phyloP scores from a whole-genome alignment of 2,888 invertebrate genomes.

The Standfussiana lucernea region DNA sequence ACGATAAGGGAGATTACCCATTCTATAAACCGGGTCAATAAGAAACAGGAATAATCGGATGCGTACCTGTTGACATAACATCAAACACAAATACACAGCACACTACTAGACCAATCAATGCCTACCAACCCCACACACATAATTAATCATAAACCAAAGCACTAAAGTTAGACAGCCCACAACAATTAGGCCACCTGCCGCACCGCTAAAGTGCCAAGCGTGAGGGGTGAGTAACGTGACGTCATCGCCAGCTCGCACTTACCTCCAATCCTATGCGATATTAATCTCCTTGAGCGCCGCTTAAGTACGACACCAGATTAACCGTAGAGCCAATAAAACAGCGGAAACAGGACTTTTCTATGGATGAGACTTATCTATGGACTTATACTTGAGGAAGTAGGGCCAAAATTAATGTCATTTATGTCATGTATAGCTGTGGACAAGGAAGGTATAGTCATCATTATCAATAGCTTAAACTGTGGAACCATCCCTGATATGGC shows the following conservation, averaged over 20 bases:
- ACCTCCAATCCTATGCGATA: slow-evolving; percentile 53
- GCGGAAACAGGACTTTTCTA: slow-evolving; percentile 21
- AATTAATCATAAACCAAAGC: slow-evolving; percentile 2
- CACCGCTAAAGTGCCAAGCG: slow-evolving; percentile 32
- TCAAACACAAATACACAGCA: not conserved
- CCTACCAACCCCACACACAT: not conserved
- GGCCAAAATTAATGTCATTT: not conserved
- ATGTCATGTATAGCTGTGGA: not conserved
- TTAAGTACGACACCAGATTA: slow-evolving; percentile 60
- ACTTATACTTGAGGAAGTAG: not conserved
- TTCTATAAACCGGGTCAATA: not conserved
- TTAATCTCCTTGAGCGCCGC: slow-evolving; percentile 60
- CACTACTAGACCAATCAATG: not conserved
- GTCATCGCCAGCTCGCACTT: slow-evolving; percentile 54
- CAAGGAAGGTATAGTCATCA: not conserved
- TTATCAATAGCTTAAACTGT: not conserved
- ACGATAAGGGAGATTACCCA: not conserved
- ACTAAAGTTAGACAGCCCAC: slow-evolving; percentile 14
- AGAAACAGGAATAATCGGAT: not conserved
- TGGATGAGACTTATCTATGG: not conserved
- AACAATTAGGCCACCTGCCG: slow-evolving; percentile 42
- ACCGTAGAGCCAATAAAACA: slow-evolving; percentile 33
- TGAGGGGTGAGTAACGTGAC: slow-evolving; percentile 43
- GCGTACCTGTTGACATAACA: too few species aligned
- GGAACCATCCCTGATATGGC: not conserved